Conservation (phyloP, 2,888 invertebrate species). For the Drosophila histrio region DNA sequence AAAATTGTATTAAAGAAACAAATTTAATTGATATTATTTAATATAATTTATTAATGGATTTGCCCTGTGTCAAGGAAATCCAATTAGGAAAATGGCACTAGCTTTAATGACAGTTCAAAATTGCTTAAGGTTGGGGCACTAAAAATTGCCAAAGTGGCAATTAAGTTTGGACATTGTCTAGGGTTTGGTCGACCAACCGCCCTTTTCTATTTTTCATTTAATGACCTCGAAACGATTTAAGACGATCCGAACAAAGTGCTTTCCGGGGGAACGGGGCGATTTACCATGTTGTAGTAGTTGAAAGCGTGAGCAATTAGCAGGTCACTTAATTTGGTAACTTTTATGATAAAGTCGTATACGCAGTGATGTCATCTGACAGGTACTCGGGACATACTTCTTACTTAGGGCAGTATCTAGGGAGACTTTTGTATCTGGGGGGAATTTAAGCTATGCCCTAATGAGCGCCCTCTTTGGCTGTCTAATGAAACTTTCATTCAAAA, state of each 20-base stretch:
- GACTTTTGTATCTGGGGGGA: slow-evolving; percentile 26
- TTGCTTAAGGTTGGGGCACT: slow-evolving; percentile 51
- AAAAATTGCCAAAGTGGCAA: slow-evolving; percentile 70
- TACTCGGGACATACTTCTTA: not conserved
- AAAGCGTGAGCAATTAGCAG: slow-evolving; percentile 65
- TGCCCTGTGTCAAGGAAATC: slow-evolving; percentile 5
- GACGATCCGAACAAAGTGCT: slow-evolving; percentile 47
- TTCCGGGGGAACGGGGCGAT: slow-evolving; percentile 8
- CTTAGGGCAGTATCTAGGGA: not conserved
- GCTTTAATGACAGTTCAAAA: slow-evolving; percentile 53
- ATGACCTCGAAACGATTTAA: slow-evolving; percentile 60
- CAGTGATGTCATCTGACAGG: slow-evolving; percentile 61
- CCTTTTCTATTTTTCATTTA: too few relatives aligned
- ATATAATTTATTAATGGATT: slow-evolving; percentile 18
- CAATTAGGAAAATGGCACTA: slow-evolving; percentile 63
- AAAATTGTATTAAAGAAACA: slow-evolving; percentile 4
- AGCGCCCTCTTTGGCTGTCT: slow-evolving; percentile 5
- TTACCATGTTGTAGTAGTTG: slow-evolving; percentile 1
- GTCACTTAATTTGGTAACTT: slow-evolving; percentile 58
- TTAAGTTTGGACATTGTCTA: slow-evolving; percentile 45
- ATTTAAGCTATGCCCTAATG: slow-evolving; percentile 39
- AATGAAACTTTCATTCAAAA: slow-evolving; percentile 41
- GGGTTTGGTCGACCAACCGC: slow-evolving; percentile 25
- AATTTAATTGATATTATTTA: slow-evolving; percentile 5
- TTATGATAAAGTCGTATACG: slow-evolving; percentile 37